A percentile compares a stretch with the other conserved stretches of the same genome.
Evolutionary conservation across 1,140 invertebrate genomes (phyloP).

Genomic region (Drosophila neocordata): DNA sequence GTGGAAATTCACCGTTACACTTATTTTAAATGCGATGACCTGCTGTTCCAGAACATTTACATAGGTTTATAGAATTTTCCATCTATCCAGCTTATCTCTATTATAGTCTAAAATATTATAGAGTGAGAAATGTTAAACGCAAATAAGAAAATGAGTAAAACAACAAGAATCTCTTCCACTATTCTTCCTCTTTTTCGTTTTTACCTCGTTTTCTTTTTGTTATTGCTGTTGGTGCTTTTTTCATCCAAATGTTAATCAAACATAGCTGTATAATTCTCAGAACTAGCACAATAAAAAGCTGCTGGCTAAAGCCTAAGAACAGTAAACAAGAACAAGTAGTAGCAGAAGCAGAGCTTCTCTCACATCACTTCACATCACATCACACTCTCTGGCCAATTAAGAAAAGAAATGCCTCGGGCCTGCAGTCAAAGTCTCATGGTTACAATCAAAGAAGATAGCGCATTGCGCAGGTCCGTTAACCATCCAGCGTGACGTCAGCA

Average conservation of each 20-base stretch:
- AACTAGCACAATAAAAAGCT: slow-evolving; percentile 70
- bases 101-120: slow-evolving; percentile 11
- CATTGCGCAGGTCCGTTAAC: neutral
- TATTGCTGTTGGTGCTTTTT: slow-evolving; percentile 7
- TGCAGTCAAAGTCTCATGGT: slow-evolving; percentile 16
- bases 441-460: slow-evolving; percentile 25
- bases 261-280: slow-evolving; percentile 76
- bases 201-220: neutral
- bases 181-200: slow-evolving; percentile 15
- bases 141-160: neutral
- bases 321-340: slow-evolving; percentile 39
- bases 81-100: slow-evolving; percentile 9
- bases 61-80: slow-evolving; percentile 47
- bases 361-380: slow-evolving; percentile 5
- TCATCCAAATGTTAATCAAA: slow-evolving; percentile 72
- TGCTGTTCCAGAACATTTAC: slow-evolving; percentile 32
- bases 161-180: slow-evolving; percentile 11
- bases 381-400: slow-evolving; percentile 14
- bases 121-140: slow-evolving; percentile 21
- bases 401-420: slow-evolving; percentile 20
- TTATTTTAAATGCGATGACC: slow-evolving; percentile 67
- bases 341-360: slow-evolving; percentile 19
- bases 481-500: neutral
- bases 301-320: slow-evolving; percentile 36
- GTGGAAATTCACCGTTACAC: slow-evolving; percentile 26